phyloP scores from a whole-genome alignment of 2,113 vertebrate species.

The Galemys pyrenaicus region DNA sequence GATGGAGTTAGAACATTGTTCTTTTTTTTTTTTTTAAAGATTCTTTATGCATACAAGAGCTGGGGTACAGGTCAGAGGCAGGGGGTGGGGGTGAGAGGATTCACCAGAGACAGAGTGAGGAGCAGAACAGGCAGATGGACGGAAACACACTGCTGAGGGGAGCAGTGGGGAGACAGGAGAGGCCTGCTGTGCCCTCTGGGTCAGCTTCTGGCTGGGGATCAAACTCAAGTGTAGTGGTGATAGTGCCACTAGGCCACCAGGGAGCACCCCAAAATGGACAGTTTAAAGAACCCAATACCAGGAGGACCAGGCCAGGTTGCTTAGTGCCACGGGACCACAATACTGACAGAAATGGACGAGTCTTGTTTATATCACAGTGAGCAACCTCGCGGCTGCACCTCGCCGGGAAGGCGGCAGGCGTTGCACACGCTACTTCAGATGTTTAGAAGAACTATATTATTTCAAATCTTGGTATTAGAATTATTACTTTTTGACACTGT shows the following conservation, averaged over 20 bases:
- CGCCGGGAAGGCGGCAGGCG: background rate
- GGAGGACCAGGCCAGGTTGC: background rate
- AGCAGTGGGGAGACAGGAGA: no score
- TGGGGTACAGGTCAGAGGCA: no score
- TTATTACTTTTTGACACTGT: background rate
- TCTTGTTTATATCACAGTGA: background rate
- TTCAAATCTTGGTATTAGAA: background rate
- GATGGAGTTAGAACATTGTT: background rate
- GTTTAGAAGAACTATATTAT: constrained; percentile 10
- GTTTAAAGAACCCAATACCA: background rate
- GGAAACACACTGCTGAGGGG: no score
- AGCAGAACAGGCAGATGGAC: no score
- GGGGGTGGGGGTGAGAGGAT: no score
- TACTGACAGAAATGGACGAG: background rate
- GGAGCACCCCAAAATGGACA: no score
- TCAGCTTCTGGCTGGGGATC: no score
- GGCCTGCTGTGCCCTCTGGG: no score
- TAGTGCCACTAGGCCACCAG: no score
- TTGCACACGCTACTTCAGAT: background rate
- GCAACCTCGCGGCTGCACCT: background rate
- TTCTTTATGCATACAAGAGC: no score
- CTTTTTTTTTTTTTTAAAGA: background rate
- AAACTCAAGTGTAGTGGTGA: no score
- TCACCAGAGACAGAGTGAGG: no score
- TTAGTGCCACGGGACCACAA: background rate